Evolutionary conservation across 2,888 invertebrate species (phyloP).

Genomic region (Cephus runcator): DNA sequence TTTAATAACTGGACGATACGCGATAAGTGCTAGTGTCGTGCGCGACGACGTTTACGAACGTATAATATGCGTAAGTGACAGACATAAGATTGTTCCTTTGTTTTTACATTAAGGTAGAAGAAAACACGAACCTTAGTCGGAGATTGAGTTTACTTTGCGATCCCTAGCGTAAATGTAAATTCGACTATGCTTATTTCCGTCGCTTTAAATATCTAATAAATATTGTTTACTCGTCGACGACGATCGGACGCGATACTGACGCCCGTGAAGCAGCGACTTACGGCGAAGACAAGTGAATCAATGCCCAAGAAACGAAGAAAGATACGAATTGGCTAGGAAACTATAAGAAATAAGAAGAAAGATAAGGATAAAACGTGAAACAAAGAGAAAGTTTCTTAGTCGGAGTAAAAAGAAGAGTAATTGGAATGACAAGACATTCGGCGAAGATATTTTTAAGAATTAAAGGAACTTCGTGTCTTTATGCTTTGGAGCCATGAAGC

Average conservation of each 20-base stretch:
- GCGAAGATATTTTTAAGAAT: not conserved
- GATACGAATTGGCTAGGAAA: slow-evolving; percentile 1
- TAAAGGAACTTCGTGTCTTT: not conserved
- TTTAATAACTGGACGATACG: not conserved
- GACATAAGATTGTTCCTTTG: slow-evolving; percentile 13
- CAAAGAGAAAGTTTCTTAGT: not conserved
- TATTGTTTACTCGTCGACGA: not conserved
- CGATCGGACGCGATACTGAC: not conserved
- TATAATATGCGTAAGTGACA: slow-evolving; percentile 11
- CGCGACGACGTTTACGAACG: slow-evolving; percentile 5
- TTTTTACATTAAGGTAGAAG: not conserved
- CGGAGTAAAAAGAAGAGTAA: not conserved
- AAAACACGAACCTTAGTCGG: not conserved
- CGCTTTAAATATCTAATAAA: not conserved
- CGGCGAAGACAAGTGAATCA: slow-evolving; percentile 27
- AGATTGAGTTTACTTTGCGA: not conserved
- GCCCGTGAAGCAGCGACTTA: slow-evolving; percentile 22
- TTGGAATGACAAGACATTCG: not conserved
- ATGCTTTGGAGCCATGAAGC: not conserved
- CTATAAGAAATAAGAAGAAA: slow-evolving; percentile 7
- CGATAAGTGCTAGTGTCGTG: not conserved
- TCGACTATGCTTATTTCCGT: not conserved
- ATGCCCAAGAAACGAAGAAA: slow-evolving; percentile 29
- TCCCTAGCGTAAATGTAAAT: not conserved
- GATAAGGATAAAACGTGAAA: not conserved